These are phyloP conservation scores for Paratrypauchen microcephalus DNA, from an alignment of 2,797 vertebrate species.

Conservation along the genomic window DNA sequence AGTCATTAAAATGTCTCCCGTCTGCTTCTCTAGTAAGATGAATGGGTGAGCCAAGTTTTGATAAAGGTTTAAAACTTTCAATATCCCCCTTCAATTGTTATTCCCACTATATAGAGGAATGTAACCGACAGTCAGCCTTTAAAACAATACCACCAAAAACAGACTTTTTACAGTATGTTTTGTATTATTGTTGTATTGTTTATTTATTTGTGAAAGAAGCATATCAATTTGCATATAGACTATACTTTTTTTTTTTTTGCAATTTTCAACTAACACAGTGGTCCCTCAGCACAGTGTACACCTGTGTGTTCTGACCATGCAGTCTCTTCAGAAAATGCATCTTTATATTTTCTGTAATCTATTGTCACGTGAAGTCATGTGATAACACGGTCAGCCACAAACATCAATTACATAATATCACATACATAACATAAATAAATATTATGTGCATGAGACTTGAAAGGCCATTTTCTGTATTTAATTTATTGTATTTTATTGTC, in stretches of 20 bases:
- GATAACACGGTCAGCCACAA: not conserved
- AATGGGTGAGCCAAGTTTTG: slow-evolving; percentile 24
- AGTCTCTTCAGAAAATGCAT: no score
- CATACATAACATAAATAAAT: not conserved
- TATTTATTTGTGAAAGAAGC: no score
- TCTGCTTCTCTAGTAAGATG: slow-evolving; percentile 22
- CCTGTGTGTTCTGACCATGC: not conserved
- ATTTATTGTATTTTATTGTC: not conserved
- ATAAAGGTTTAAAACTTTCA: slow-evolving; percentile 24
- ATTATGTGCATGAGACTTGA: slow-evolving; percentile 8
- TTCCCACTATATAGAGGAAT: not conserved
- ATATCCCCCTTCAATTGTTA: not conserved
- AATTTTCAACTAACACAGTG: not conserved
- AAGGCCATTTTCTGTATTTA: not conserved
- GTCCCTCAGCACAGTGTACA: not conserved
- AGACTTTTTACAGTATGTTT: no score
- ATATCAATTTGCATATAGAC: not conserved
- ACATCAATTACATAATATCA: slow-evolving; percentile 1
- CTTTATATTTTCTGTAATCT: not conserved
- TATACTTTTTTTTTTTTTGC: not conserved
- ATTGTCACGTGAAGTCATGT: not conserved
- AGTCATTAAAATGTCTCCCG: slow-evolving; percentile 10
- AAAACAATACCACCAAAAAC: no score
- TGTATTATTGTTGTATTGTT: no score
- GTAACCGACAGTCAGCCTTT: no score